Evolutionary conservation across 2,797 vertebrate species (phyloP), one percentile per base, ranked within the genome.

Genomic region (Toxotes lorentzi): DNA sequence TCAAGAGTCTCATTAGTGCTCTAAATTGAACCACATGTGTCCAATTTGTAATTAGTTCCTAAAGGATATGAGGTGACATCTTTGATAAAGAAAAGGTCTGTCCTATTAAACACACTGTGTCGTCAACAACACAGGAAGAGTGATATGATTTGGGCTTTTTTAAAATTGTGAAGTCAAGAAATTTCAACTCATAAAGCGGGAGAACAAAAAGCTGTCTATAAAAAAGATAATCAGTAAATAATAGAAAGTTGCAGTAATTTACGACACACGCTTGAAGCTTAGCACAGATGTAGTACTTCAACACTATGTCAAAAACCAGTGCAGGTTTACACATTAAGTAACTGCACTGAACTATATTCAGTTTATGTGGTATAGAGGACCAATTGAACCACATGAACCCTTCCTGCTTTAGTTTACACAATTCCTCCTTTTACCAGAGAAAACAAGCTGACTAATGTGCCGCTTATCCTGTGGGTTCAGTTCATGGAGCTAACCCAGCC

Each of bases 11-110:
- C 93, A 95, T 95, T 95, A 94, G 90, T 88, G 91, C 89, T 92
- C 94, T 94, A 93, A 96, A 95, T 96, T 93, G 93, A 92, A 91
- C 91, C 93, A 86, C 77, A 94, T 93, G 93, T 94, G 92, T 91
- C 88, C 87, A 91, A 92, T 89, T 87, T 84, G 85, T 90, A 91
- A 94, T 90, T 86, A 85, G 70, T 57, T 76, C 48, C 58, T 45
- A 19, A 43, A 65, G 59, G 45, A 77, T 17, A 53, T 50, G 27
- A 21, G 58, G 35, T 61, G 64, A 73, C 51, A 27, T 62, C 34
- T 78, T 62, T 41, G 32, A 62, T 21, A 23, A 54, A 70, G 53
- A 34, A 48, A 13, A 73, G 21, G 19, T 48, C n/a, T 4, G 9
- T 35, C 72, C 63, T 53, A 23, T 50, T 62, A 72, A 50, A 70